phyloP scores from a whole-genome alignment of 2,113 vertebrate species.

The Thunnus maccoyii region DNA sequence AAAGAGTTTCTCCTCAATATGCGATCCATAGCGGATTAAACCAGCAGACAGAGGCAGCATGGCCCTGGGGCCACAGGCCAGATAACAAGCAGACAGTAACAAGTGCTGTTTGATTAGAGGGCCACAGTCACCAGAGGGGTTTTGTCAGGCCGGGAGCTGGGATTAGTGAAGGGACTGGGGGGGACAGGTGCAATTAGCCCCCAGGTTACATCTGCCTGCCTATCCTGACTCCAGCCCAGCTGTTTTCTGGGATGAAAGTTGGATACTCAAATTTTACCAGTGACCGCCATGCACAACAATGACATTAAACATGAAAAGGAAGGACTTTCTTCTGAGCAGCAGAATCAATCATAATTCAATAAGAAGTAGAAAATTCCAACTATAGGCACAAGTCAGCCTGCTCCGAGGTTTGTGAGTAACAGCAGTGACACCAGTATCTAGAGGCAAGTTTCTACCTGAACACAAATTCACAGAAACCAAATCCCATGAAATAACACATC shows the following conservation, averaged over 20 bases:
- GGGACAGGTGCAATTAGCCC: conserved; percentile 20
- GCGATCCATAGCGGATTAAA: conserved; percentile 23
- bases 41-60: neutral
- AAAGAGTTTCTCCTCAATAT: neutral
- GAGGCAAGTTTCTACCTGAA: neutral
- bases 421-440: neutral
- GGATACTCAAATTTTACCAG: neutral
- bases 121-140: conserved; percentile 31
- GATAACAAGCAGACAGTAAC: conserved; percentile 25
- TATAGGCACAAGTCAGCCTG: neutral
- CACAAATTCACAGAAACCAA: neutral
- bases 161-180: conserved; percentile 11
- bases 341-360: neutral
- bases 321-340: neutral
- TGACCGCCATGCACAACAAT: neutral
- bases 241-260: too few relatives aligned
- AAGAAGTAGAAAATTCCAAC: neutral
- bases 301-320: neutral
- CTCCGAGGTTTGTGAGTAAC: neutral
- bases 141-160: neutral
- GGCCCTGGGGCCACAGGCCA: conserved; percentile 32
- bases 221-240: neutral
- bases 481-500: neutral
- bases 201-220: neutral
- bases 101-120: conserved; percentile 57